Conservation (phyloP, 1,140 invertebrate species). For the Orchesella cincta region DNA sequence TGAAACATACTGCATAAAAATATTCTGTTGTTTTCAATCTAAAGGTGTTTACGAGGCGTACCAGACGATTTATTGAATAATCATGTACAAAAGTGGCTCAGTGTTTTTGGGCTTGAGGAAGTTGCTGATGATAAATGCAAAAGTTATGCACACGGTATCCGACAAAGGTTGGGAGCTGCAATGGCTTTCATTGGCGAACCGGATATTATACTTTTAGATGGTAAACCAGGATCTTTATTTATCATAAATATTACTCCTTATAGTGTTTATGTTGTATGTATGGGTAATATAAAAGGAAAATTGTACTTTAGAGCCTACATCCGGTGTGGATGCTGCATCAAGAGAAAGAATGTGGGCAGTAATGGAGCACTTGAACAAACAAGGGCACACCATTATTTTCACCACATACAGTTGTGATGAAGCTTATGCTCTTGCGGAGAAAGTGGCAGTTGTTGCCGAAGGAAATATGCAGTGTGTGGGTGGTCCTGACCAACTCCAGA, state of each 20-base stretch:
- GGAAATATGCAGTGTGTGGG: conserved; percentile 46
- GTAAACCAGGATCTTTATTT: no score
- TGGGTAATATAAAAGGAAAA: no score
- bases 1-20: no score
- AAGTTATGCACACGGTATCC: conserved; percentile 26
- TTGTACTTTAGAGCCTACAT: conserved; percentile 18
- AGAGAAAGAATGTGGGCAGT: conserved; percentile 41
- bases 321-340: conserved; percentile 12
- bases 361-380: conserved; percentile 17
- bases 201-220: conserved; percentile 40
- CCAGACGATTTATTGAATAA: not conserved
- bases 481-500: conserved; percentile 23
- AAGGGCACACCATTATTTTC: conserved; percentile 40
- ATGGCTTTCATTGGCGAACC: conserved; percentile 42
- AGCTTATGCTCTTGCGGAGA: conserved; percentile 18
- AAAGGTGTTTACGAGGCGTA: conserved; percentile 35
- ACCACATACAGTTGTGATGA: conserved; percentile 40
- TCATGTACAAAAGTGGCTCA: conserved; percentile 42
- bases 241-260: no score
- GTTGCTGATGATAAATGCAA: conserved; percentile 30
- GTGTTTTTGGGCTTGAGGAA: conserved; percentile 36
- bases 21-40: no score
- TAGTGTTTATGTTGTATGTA: no score
- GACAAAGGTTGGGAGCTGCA: conserved; percentile 30
- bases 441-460: conserved; percentile 39